phyloP scores from a whole-genome alignment of 2,113 vertebrate species.

The Corythaeola cristata region DNA sequence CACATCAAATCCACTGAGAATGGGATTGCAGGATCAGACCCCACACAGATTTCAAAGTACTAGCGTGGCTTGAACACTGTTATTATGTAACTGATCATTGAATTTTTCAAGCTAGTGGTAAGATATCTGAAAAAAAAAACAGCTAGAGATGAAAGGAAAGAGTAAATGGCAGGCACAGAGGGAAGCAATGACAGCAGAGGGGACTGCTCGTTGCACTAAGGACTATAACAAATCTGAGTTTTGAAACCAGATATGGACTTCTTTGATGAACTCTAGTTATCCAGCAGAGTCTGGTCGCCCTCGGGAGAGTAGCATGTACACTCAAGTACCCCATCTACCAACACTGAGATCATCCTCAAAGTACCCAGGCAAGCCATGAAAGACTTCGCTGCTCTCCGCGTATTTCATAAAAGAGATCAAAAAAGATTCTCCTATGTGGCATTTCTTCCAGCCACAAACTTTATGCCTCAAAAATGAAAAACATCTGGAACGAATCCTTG shows the following conservation, averaged over 20 bases:
- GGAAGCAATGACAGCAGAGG: not conserved
- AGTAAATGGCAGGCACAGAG: not conserved
- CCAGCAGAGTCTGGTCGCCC: not conserved
- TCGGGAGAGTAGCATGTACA: rapidly evolving
- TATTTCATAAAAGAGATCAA: not conserved
- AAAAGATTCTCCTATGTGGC: not conserved
- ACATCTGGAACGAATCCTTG: not conserved
- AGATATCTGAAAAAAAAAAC: not conserved
- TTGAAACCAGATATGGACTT: not conserved
- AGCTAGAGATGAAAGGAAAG: not conserved
- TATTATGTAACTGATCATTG: not conserved
- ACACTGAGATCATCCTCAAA: not conserved
- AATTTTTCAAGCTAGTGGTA: not conserved
- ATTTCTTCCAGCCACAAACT: not conserved
- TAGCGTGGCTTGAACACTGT: not conserved
- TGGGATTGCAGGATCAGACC: not conserved
- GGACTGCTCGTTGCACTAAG: not conserved
- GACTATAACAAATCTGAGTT: not conserved
- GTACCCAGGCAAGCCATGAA: not conserved
- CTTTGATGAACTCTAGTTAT: not conserved
- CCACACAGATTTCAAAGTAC: not conserved
- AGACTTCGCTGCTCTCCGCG: not conserved
- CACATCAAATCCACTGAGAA: not conserved
- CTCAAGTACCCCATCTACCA: not conserved
- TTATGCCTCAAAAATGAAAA: not conserved